Conservation (phyloP, 2,113 vertebrate species). For the Opisthocomus hoazin region DNA sequence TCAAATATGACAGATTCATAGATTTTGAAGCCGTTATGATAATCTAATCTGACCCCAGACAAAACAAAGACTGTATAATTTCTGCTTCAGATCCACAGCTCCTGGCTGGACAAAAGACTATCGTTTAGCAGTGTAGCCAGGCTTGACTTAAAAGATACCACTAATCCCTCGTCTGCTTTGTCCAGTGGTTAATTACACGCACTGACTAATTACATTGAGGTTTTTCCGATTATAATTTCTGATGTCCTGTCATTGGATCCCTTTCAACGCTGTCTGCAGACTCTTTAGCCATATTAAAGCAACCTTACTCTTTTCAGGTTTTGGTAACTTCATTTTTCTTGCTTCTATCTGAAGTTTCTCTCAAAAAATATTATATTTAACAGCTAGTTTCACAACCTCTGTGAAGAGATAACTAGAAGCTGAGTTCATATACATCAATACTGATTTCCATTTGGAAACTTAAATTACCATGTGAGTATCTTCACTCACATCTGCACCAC, state of each 20-base stretch:
- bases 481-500: background rate
- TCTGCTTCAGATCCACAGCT: background rate
- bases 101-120: conserved; percentile 18
- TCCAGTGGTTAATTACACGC: conserved; percentile 1
- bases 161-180: conserved; percentile 24
- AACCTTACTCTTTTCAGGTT: background rate
- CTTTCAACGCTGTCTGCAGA: background rate
- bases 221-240: background rate
- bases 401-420: background rate
- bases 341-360: background rate
- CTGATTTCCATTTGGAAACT: background rate
- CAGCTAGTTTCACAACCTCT: background rate
- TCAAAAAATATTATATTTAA: background rate
- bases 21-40: conserved; percentile 44
- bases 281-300: background rate
- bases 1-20: conserved; percentile 50
- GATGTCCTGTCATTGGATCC: background rate
- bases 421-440: background rate
- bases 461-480: background rate
- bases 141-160: conserved; percentile 36
- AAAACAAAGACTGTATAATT: conserved; percentile 32
- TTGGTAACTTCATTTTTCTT: background rate
- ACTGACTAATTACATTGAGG: background rate
- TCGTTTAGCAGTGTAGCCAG: background rate
- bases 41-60: conserved; percentile 51